These are phyloP conservation scores for Eumacrocentrus americanus DNA, from an alignment of 2,888 invertebrate genomes.

Conservation along the genomic window DNA sequence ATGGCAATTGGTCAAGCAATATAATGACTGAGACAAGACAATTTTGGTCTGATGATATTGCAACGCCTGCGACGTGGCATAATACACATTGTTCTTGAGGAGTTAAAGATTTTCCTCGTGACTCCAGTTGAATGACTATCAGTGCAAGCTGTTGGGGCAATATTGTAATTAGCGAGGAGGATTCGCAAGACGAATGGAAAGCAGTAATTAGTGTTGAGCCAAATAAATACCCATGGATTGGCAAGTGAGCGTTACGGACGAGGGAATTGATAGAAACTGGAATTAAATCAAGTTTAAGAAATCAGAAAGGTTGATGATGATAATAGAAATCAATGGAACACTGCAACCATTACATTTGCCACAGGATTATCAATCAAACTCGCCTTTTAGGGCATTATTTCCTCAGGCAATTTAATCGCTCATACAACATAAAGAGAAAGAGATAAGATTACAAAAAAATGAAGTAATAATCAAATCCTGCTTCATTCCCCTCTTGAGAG, in stretches of 20 bases:
- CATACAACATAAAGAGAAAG: too few species aligned
- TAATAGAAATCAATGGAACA: too few species aligned
- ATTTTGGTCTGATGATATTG: slow-evolving; percentile 3
- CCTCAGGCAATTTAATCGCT: too few species aligned
- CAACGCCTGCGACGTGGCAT: not conserved
- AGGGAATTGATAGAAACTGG: not conserved
- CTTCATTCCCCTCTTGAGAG: slow-evolving; percentile 5
- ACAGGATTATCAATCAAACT: too few species aligned
- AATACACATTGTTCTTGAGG: not conserved
- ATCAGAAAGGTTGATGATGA: too few species aligned
- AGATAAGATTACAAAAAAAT: not conserved
- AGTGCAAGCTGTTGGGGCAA: not conserved
- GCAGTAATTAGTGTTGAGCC: slow-evolving; percentile 24
- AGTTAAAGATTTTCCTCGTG: not conserved
- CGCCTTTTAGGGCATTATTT: too few species aligned
- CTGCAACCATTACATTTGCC: too few species aligned
- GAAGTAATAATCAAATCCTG: not conserved
- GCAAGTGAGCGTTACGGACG: not conserved
- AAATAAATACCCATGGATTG: not conserved
- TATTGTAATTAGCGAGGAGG: slow-evolving; percentile 19
- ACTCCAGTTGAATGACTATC: slow-evolving; percentile 10
- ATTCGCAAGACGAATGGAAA: slow-evolving; percentile 21
- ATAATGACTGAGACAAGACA: not conserved
- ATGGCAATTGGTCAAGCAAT: not conserved
- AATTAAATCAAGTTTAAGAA: too few species aligned